These are phyloP conservation scores for Taurulus bubalis DNA, from an alignment of 2,113 vertebrate genomes.

Conservation along the genomic window DNA sequence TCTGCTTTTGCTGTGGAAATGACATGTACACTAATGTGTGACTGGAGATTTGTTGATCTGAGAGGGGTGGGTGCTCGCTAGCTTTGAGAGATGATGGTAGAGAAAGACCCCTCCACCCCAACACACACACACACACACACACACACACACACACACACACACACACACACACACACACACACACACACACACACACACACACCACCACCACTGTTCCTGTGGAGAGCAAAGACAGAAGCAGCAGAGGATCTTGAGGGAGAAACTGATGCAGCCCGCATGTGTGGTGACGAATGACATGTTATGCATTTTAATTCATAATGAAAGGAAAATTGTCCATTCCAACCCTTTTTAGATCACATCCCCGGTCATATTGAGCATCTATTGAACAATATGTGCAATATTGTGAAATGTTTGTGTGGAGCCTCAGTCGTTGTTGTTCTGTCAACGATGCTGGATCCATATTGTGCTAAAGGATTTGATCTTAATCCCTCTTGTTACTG, in stretches of 20 bases:
- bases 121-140: neutral
- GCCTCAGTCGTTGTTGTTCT: no score
- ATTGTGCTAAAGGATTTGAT: neutral
- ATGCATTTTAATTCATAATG: constrained; percentile 35
- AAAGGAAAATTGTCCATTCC: neutral
- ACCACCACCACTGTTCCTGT: constrained; percentile 9
- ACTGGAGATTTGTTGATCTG: constrained; percentile 67
- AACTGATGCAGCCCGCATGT: constrained; percentile 23
- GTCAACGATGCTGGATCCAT: no score
- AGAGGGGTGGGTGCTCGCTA: constrained; percentile 33
- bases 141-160: constrained; percentile 17
- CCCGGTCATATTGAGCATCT: neutral
- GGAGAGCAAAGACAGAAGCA: constrained; percentile 43
- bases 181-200: constrained; percentile 25
- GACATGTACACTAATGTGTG: constrained; percentile 63
- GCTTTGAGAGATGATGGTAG: constrained; percentile 52
- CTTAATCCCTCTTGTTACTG: neutral
- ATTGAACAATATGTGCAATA: neutral
- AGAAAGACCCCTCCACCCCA: constrained; percentile 33
- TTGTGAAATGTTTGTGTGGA: no score
- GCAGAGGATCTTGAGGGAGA: constrained; percentile 51
- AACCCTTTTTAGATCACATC: neutral
- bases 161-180: constrained; percentile 12
- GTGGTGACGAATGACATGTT: constrained; percentile 53
- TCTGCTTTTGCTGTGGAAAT: constrained; percentile 22